Conservation (phyloP, 2,113 vertebrate species). For the Trematomus loennbergii region DNA sequence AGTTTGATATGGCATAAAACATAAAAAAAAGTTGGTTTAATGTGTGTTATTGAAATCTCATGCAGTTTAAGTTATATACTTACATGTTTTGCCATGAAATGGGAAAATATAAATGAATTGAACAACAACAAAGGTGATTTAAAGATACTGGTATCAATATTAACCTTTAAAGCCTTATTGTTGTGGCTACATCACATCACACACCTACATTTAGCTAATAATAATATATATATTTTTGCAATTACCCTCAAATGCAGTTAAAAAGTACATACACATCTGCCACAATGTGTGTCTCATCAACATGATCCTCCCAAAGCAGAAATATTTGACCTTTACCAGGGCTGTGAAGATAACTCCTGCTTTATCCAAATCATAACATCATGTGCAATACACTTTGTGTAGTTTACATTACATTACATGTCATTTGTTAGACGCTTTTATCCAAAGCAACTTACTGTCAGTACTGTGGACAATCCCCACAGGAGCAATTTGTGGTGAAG, state of each 20-base stretch:
- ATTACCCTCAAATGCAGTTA: not conserved
- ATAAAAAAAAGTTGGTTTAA: not conserved
- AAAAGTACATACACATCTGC: not conserved
- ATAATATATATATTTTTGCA: not conserved
- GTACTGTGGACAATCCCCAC: too few species aligned
- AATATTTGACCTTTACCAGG: not conserved
- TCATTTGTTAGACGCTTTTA: too few species aligned
- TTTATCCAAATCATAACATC: not conserved
- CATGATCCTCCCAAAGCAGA: not conserved
- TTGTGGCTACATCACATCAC: not conserved
- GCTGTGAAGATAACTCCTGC: not conserved
- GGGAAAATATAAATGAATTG: not conserved
- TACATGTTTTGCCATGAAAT: not conserved
- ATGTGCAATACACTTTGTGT: too few species aligned
- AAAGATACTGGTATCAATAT: not conserved
- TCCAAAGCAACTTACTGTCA: too few species aligned
- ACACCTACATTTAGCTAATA: not conserved
- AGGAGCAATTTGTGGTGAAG: too few species aligned
- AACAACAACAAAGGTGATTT: not conserved
- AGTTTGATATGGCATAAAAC: not conserved
- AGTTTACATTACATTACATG: too few species aligned
- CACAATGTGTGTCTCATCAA: not conserved
- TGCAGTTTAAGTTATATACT: too few species aligned
- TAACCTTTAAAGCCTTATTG: not conserved
- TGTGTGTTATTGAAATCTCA: too few species aligned